Base-by-base conservation (phyloP, 1,140 invertebrate species). In the Drosophila navojoa region DNA sequence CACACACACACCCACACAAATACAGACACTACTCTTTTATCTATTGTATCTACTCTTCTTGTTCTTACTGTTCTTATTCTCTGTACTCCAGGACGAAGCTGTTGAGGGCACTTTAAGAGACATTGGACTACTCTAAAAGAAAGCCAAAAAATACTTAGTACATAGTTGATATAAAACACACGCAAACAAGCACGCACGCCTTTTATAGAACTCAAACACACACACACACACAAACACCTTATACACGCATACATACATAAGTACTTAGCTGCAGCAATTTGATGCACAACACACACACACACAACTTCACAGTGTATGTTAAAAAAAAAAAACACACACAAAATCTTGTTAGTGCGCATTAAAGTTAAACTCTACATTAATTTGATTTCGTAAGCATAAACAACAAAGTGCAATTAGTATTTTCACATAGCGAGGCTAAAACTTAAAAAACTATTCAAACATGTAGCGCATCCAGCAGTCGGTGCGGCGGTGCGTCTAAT, bases 31-130 rank as follows among this genome's bases (percentile, higher is more conserved):
- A 70, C 64, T 71, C 66, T 66, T 47, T 87, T 53, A 61, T 66
- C 76, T 79, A 72, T 73, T 38, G 64, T 68, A 67, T 80, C 84
- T 86, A 78, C 77, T 77, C 71, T 81, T 89, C 76, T 87, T 76
- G 74, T 90, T 91, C 92, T 92, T 81, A 82, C 92, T 90, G 76
- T 87, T 90, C 92, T 92, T 82, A 82, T 93, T 91, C 81, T 91
- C 79, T 92, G 81, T 93, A 89, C 81, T 91, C 77, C 91, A 96
- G 96, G 96, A 96, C 91, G 96, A 96, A 94, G 96, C 95, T 92
- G 95, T 96, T 92, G 96, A 96, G 93, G 95, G 95, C 92, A 95
- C 96, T 92, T 95, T 96, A 92, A 94, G 95, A 93, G 96, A 96
- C 92, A 95, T 96, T 94, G 96, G 96, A 93, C 94, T 96, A 92